Conservation (phyloP, 2,113 vertebrate species). For the Tachycineta bicolor region DNA sequence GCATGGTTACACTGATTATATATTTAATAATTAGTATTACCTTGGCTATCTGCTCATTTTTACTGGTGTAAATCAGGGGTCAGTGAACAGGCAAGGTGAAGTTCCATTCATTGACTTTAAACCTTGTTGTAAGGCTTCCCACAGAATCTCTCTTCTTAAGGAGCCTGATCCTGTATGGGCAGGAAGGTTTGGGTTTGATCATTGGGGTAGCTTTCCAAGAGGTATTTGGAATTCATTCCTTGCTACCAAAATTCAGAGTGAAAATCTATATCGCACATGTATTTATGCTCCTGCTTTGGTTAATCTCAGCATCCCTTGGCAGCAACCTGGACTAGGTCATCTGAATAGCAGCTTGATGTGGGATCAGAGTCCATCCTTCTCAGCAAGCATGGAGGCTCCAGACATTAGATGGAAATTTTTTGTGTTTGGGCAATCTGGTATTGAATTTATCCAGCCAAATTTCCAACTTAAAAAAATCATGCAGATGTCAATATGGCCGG, state of each 20-base stretch:
- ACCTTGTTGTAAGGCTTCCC: not conserved
- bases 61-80: not conserved
- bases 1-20: slow-evolving; percentile 68
- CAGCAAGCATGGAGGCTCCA: not conserved
- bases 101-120: not conserved
- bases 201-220: not conserved
- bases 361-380: not conserved
- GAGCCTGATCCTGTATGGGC: not conserved
- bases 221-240: not conserved
- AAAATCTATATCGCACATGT: not conserved
- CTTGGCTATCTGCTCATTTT: not conserved
- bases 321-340: not conserved
- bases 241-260: not conserved
- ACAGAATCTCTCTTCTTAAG: not conserved
- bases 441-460: not conserved
- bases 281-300: not conserved
- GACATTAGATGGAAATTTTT: not conserved
- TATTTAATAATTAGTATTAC: slow-evolving; percentile 61
- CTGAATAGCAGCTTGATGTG: not conserved
- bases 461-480: not conserved
- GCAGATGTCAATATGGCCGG: not conserved
- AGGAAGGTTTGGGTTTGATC: not conserved
- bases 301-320: not conserved
- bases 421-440: not conserved
- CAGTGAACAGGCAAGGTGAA: not conserved